A percentile compares a stretch with the other conserved stretches of the same genome.
phyloP scores from a whole-genome alignment of 1,140 invertebrate species.

The Procambarus clarkii region DNA sequence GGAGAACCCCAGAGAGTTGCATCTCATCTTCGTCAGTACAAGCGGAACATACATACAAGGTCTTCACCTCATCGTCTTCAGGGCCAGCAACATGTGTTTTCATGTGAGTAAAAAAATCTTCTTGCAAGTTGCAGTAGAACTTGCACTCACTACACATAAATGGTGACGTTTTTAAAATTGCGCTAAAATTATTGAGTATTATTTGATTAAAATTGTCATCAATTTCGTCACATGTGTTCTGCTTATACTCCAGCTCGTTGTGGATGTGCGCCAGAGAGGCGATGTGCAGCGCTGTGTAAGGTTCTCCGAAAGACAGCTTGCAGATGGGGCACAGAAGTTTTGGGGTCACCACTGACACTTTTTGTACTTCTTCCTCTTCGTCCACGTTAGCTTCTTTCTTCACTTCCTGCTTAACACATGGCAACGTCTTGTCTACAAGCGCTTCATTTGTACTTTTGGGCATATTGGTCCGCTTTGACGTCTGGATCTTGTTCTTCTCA shows the following conservation, averaged over 20 bases:
- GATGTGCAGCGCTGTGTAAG: conserved; percentile 55
- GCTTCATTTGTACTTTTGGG: conserved; percentile 3
- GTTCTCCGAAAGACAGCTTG: conserved; percentile 50
- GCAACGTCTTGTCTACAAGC: neutral
- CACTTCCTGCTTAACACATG: conserved; percentile 2
- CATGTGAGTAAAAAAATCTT: conserved; percentile 52
- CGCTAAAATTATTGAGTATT: conserved; percentile 39
- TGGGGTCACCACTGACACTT: conserved; percentile 19
- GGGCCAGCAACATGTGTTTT: conserved; percentile 44
- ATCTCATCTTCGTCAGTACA: conserved; percentile 51
- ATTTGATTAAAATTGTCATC: conserved; percentile 47
- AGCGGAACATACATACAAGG: conserved; percentile 38
- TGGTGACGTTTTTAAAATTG: conserved; percentile 47
- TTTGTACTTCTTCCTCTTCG: conserved; percentile 46
- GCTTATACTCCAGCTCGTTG: conserved; percentile 56
- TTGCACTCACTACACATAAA: conserved; percentile 43
- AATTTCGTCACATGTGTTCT: conserved; percentile 37
- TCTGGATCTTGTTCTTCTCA: neutral
- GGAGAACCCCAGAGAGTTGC: neutral
- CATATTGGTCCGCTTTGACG: neutral
- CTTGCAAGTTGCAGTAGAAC: conserved; percentile 62
- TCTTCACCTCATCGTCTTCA: conserved; percentile 45
- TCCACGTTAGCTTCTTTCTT: conserved; percentile 17
- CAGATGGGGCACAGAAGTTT: conserved; percentile 62
- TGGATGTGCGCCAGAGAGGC: conserved; percentile 64